These are phyloP conservation scores for Pedetes capensis DNA, from an alignment of 2,113 vertebrate genomes.

Conservation along the genomic window DNA sequence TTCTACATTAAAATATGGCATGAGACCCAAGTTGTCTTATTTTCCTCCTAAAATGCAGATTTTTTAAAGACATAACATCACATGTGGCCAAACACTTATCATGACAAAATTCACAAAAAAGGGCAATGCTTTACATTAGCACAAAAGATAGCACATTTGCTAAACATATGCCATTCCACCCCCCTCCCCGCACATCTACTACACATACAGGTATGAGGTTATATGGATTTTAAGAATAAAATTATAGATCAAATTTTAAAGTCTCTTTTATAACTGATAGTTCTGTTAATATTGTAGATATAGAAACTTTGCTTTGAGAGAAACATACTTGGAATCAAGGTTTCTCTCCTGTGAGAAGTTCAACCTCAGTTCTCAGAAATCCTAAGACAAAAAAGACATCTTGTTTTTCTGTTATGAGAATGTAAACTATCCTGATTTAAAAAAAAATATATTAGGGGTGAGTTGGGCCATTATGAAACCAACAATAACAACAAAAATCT, in stretches of 20 bases:
- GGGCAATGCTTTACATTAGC: constrained; percentile 25
- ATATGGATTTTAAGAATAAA: constrained; percentile 31
- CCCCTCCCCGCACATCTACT: background rate
- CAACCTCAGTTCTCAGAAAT: background rate
- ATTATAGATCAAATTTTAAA: constrained; percentile 5
- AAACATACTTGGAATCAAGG: background rate
- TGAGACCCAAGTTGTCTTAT: constrained; percentile 58
- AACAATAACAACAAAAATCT: background rate
- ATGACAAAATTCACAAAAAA: constrained; percentile 54
- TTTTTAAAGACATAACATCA: constrained; percentile 64
- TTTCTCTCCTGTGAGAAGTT: background rate
- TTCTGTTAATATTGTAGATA: background rate
- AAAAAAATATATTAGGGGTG: background rate
- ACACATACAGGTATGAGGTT: background rate
- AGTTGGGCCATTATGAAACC: background rate
- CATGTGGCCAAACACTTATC: constrained; percentile 55
- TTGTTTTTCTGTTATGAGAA: constrained; percentile 28
- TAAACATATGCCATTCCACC: background rate
- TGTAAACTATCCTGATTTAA: background rate
- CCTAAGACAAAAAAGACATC: background rate
- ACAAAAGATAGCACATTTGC: constrained; percentile 56
- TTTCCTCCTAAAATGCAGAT: constrained; percentile 54
- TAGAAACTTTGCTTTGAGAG: background rate
- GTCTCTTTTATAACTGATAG: background rate
- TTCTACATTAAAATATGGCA: constrained; percentile 85